Evolutionary conservation across 2,888 invertebrate species (phyloP), one percentile per base, ranked within the genome.

Genomic region (Tachina fera): DNA sequence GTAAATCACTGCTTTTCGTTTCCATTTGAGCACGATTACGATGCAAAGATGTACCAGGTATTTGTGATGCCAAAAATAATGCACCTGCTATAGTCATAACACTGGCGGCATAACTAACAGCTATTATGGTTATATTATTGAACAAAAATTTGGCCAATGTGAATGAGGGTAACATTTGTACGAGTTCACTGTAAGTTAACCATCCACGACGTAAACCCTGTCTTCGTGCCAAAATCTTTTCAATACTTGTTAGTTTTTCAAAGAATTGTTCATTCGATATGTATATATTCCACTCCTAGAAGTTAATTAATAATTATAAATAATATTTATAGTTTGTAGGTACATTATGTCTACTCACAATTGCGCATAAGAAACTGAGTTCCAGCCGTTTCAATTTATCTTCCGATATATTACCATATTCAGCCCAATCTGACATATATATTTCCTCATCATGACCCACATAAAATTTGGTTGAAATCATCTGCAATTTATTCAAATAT

Each of bases 391-490:
- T 97, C 78, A 99, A 94, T 89, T 96, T 94, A 80, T 95, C 94
- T 39, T 96, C 94, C 84, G 95, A 94, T 88, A 98, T 94, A 83
- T 96, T 95, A 14, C 96, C 97, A 58, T 97, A 96, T 85, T 95
- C 94, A 14, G 99, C 98, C 98, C 99, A 99, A 93, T 98, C 98
- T 79, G 96, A 96, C 91, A 98, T 96, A 91, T 97, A 95, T 58
- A 91, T 87, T 87, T 97, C 97, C 92, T 98, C 97, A 91, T 98
- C 98, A 87, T 97, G 96, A 91, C 97, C 97, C 56, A 98, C 98
- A 93, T 98, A 97, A 93, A 97, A 98, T 94, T 99, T 99, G 90
- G 97, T 98, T 76, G 99, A 98, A 89, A 99, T 96, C 96, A 99
- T 97, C 98, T 98, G 31, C 1, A 31, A 31, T 31, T 31, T 31